Conservation (phyloP, 2,888 invertebrate genomes). For the Horisme vitalbata region DNA sequence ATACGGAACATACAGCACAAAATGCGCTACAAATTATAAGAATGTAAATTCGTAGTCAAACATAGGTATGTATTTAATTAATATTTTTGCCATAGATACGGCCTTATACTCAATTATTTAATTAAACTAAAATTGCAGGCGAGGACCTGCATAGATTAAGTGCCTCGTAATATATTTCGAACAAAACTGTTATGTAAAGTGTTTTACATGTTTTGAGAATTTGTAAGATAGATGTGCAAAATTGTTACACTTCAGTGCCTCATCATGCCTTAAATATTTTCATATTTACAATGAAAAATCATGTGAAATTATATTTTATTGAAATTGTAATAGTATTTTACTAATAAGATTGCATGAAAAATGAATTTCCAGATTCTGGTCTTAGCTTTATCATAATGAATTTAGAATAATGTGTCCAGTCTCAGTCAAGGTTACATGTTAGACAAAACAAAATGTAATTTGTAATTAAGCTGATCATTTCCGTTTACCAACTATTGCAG, state of each 20-base stretch:
- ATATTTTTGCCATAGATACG: conserved; percentile 58
- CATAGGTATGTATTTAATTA: conserved; percentile 56
- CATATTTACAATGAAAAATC: conserved; percentile 35
- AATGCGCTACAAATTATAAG: conserved; percentile 70
- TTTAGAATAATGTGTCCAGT: conserved; percentile 41
- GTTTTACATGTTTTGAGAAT: conserved; percentile 8
- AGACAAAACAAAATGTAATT: conserved; percentile 14
- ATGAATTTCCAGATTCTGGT: conserved; percentile 52
- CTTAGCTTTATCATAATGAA: conserved; percentile 68
- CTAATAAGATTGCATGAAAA: conserved; percentile 36
- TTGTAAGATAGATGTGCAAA: conserved; percentile 11
- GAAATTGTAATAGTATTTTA: conserved; percentile 43
- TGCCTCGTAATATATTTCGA: conserved; percentile 4
- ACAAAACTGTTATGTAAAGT: conserved; percentile 3
- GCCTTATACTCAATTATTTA: conserved; percentile 30
- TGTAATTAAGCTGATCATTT: conserved; percentile 20
- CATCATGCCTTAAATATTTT: conserved; percentile 30
- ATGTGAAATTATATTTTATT: conserved; percentile 30
- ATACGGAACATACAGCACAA: conserved; percentile 72
- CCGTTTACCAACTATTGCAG: conserved; percentile 19
- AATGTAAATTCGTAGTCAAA: conserved; percentile 49
- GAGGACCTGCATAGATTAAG: conserved; percentile 6
- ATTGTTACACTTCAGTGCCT: conserved; percentile 33
- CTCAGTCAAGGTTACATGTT: conserved; percentile 24
- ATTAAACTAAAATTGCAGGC: conserved; percentile 9